Percentiles rank a stretch among this genome's conserved stretches.
Conservation (phyloP, 2,797 vertebrate species). For the Scolopax bukidnonensis region DNA sequence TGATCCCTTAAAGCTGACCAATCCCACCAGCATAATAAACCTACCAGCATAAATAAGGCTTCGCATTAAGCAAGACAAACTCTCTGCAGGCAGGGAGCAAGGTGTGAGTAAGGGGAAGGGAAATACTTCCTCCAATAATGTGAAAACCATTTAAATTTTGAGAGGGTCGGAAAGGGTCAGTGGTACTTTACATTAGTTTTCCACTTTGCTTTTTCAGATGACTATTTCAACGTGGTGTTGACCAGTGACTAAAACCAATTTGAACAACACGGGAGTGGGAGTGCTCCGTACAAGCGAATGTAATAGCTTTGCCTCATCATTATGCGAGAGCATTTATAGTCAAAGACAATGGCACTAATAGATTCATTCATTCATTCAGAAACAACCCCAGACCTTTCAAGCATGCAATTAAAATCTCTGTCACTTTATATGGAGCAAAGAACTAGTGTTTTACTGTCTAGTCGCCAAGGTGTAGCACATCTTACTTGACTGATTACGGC, state of each 20-base stretch:
- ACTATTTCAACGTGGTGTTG: constrained; percentile 11
- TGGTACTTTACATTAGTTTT: constrained; percentile 32
- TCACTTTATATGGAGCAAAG: constrained; percentile 45
- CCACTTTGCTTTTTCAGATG: constrained; percentile 45
- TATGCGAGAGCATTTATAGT: constrained; percentile 22
- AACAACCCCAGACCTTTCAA: constrained; percentile 47
- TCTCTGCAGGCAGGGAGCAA: background rate
- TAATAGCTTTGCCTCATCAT: constrained; percentile 47
- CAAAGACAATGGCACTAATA: constrained; percentile 57
- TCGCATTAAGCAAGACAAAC: background rate
- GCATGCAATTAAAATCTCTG: constrained; percentile 70
- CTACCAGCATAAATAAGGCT: background rate
- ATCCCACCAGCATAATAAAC: background rate
- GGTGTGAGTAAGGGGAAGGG: background rate
- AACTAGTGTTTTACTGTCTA: constrained; percentile 30
- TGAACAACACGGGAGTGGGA: background rate
- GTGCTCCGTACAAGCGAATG: constrained; percentile 22
- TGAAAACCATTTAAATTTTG: background rate
- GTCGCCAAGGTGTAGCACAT: constrained; percentile 19
- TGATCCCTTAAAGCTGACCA: constrained; percentile 17
- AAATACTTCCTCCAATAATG: background rate
- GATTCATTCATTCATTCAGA: constrained; percentile 64
- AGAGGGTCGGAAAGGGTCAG: background rate
- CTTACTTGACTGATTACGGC: constrained; percentile 52
- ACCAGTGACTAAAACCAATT: constrained; percentile 54